Evolutionary conservation across 2,888 invertebrate species (phyloP).

Genomic region (Ormyrus nitidulus): DNA sequence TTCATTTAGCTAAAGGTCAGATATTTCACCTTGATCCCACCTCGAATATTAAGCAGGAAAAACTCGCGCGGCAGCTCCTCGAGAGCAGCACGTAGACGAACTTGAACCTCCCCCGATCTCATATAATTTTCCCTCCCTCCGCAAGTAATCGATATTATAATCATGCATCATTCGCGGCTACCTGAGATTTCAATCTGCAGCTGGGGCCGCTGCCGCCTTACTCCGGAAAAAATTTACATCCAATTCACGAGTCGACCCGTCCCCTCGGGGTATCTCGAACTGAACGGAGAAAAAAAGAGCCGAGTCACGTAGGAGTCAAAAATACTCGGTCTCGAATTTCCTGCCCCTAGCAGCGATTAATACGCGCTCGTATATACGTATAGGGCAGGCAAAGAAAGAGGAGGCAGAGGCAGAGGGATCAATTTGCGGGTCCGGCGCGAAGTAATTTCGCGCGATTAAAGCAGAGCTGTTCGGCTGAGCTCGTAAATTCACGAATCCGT

Average conservation of each 20-base stretch:
- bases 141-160: slow-evolving; percentile 34
- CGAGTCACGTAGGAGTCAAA: slow-evolving; percentile 11
- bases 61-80: not conserved
- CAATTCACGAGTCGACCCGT: not conserved
- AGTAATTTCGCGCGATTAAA: slow-evolving; percentile 40
- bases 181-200: slow-evolving; percentile 21
- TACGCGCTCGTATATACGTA: not conserved
- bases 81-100: not conserved
- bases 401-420: not conserved
- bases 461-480: not conserved
- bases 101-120: not conserved
- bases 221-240: slow-evolving; percentile 18
- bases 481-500: slow-evolving; percentile 21
- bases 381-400: not conserved
- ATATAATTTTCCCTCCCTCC: slow-evolving; percentile 20
- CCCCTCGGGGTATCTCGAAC: not conserved
- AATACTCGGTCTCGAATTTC: not conserved
- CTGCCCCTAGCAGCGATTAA: not conserved
- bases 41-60: slow-evolving; percentile 23
- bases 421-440: not conserved
- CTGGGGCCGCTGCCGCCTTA: not conserved
- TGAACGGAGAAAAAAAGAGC: not conserved
- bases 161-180: slow-evolving; percentile 12
- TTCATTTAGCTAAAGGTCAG: slow-evolving; percentile 17
- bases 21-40: not conserved